A percentile compares a stretch with the other conserved stretches of the same genome.
phyloP scores from a whole-genome alignment of 2,113 vertebrate genomes.

The Meles meles region DNA sequence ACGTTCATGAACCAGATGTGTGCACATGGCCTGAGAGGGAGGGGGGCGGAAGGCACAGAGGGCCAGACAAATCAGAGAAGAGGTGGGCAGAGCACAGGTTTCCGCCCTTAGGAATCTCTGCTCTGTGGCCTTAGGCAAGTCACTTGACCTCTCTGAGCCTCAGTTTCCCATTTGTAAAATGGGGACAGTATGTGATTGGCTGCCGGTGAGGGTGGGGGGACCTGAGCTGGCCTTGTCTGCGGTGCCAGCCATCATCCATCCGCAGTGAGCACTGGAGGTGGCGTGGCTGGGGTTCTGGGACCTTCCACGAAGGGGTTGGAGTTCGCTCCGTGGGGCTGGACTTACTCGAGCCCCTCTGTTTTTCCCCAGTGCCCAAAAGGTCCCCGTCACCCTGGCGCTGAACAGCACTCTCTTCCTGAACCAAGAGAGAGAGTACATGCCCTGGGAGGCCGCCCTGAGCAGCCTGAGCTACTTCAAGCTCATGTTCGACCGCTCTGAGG shows the following conservation, averaged over 20 bases:
- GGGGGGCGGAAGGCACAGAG: not conserved
- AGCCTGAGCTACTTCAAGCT: constrained; percentile 87
- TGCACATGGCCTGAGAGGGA: not conserved
- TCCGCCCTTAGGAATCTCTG: not conserved
- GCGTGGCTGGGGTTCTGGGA: not conserved
- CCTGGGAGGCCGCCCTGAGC: constrained; percentile 88
- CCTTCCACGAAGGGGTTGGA: not conserved
- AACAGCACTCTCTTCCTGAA: constrained; percentile 87
- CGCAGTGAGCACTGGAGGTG: not conserved
- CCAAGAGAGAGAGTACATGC: constrained; percentile 85
- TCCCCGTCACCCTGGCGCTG: constrained; percentile 85
- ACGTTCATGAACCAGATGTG: not conserved
- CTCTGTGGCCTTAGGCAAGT: not conserved
- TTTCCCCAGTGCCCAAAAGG: constrained; percentile 81
- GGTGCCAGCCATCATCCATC: not conserved
- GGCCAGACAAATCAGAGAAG: not conserved
- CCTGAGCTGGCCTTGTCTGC: not conserved
- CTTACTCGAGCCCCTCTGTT: not conserved
- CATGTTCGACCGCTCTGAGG: constrained; percentile 93
- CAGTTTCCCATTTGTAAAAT: not conserved
- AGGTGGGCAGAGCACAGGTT: not conserved
- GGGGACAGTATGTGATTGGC: not conserved
- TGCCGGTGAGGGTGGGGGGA: no score
- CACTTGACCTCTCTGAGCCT: not conserved
- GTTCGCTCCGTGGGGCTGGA: no score